Evolutionary conservation across 2,113 vertebrate genomes (phyloP), one percentile per base, ranked within the genome.

Genomic region (Perccottus glenii): DNA sequence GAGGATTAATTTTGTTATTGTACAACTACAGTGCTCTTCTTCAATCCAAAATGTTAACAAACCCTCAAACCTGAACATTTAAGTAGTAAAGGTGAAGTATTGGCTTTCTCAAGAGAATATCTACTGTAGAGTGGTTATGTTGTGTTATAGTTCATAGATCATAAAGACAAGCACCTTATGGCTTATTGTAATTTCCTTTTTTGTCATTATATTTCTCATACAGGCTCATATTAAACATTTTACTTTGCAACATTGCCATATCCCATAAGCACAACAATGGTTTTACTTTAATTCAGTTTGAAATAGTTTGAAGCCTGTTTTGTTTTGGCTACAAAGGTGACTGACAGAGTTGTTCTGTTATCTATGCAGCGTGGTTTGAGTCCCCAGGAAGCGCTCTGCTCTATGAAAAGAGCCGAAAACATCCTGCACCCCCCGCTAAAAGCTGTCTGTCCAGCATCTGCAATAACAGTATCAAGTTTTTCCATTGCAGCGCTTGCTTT

Each of bases 391-490:
- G 53, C 47, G 71, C 50, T 78, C 40, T 52, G 60, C 6, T 61
- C 70, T 11, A 12, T 60, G 65, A 64, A 78, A 67, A 50, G 36
- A 67, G 27, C 53, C 19, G 65, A 80, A 81, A 83, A 82, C 84
- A 85, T 88, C 85, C 87, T 73, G 82, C 64, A 69, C 81, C 66
- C 75, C 70, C 69, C 15, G 75, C 70, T 78, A 71, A 78, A 71
- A 78, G 74, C 77, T 2, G 48, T 6, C 65, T 73, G 64, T 71
- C 45, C 80, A 75, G 74, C 85, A 71, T 79, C 80, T 83, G 75
- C 82, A 82, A 77, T 77, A 85, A 77, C 84, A 82, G 75, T 75
- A 82, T 88, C 82, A 84, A 75, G 76, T 83, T 89, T 82, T 88
- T 85, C 79, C 86, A 85, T 71, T 46, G 81, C 71, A 19, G 76